phyloP scores from a whole-genome alignment of 2,113 vertebrate species.

The Galemys pyrenaicus region DNA sequence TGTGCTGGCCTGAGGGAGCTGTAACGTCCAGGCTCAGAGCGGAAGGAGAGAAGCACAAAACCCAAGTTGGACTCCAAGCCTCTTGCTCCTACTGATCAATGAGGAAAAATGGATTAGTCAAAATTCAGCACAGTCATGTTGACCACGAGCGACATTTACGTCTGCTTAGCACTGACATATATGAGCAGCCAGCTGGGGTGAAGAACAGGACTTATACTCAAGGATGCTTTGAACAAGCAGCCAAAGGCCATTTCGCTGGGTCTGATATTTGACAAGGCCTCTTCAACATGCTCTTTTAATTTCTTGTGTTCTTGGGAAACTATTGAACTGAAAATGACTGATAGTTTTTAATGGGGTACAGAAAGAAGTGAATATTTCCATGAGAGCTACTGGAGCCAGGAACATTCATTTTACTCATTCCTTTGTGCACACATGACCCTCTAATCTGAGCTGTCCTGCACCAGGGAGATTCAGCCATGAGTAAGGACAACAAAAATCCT shows the following conservation, averaged over 20 bases:
- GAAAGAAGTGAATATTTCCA: slow-evolving; percentile 35
- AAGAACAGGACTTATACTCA: background rate
- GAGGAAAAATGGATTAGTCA: background rate
- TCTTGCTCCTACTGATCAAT: background rate
- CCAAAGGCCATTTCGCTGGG: background rate
- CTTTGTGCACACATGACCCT: background rate
- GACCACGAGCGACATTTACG: too few species aligned
- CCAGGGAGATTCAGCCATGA: background rate
- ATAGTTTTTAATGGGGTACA: background rate
- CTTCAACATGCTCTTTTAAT: background rate
- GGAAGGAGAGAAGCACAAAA: background rate
- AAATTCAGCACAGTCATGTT: background rate
- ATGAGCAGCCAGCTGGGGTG: background rate
- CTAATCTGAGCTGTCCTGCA: background rate
- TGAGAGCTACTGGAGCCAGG: background rate
- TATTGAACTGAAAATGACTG: background rate
- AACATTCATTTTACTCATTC: background rate
- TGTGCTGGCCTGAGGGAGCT: background rate
- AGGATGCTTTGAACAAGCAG: background rate
- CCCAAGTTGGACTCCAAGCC: background rate
- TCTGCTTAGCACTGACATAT: background rate
- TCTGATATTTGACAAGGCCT: background rate
- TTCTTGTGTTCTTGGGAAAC: background rate
- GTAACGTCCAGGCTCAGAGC: too few species aligned
- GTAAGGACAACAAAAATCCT: background rate